These are phyloP conservation scores for Anhinga anhinga DNA, from an alignment of 2,113 vertebrate species.

Conservation along the genomic window DNA sequence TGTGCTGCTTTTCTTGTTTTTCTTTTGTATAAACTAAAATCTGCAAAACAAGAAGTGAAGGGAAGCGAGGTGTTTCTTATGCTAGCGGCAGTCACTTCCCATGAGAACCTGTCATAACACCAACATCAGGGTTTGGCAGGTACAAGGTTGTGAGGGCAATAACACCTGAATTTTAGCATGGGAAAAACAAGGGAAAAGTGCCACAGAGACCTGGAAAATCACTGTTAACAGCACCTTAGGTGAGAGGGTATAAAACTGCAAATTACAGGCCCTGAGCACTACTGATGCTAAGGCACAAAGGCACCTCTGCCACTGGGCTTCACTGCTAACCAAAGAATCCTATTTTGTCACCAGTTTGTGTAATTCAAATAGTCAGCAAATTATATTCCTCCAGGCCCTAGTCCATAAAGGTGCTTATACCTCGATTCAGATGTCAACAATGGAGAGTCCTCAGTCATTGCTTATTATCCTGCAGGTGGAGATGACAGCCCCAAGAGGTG, in stretches of 20 bases:
- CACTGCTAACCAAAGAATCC: neutral
- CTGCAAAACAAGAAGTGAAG: neutral
- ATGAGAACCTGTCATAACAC: neutral
- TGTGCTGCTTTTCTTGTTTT: neutral
- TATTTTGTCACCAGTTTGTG: neutral
- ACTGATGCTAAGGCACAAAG: neutral
- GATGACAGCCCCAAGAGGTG: neutral
- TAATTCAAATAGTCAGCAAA: neutral
- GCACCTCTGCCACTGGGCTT: neutral
- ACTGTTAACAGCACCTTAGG: neutral
- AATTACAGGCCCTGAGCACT: neutral
- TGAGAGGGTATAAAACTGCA: neutral
- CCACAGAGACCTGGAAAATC: neutral
- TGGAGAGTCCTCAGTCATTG: neutral
- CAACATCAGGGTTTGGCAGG: neutral
- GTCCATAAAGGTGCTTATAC: neutral
- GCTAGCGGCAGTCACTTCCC: accelerated
- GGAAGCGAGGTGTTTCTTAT: neutral
- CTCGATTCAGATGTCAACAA: neutral
- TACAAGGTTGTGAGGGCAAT: neutral
- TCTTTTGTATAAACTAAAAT: neutral
- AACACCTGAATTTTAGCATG: neutral
- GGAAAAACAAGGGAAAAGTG: neutral
- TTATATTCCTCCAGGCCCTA: neutral
- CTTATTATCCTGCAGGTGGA: neutral